Base-by-base conservation (phyloP, 2,797 vertebrate species). In the Pseudopleuronectes americanus region DNA sequence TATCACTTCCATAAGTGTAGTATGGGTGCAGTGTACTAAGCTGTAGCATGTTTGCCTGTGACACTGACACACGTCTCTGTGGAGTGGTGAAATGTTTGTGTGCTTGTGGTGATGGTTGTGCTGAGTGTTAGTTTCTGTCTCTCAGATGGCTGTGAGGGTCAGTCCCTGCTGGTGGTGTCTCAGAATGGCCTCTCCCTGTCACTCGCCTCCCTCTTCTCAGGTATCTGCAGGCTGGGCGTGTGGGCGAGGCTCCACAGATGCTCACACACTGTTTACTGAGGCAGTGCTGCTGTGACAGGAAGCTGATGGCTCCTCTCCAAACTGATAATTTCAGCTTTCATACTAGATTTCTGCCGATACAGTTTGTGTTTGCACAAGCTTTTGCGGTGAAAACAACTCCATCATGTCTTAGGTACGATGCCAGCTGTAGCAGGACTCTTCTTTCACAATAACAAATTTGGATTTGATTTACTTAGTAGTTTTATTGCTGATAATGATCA, bases 201-300 rank as follows among this genome's bases (percentile, higher is more conserved):
- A 83, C 92, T 97, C 93, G 96, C 96, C 92, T 98, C 96, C 52
- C 94, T 97, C 87, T 97, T 97, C 94, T 98, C 96, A 97, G 96
- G 96, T 97, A 96, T 87, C 88, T 84, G 81, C 45, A 22, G 85
- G 86, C 73, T 70, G 61, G 58, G 58, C 1, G 24, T 45, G 55
- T 49, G 65, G 77, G 17, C 47, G 45, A 68, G 77, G 76, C 84
- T 76, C 76, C 51, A 60, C 52, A 38, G 76, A 73, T 58, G 45
- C 68, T 52, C 36, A 47, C 51, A 58, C 57, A 53, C 55, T 49
- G 23, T 68, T 74, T 31, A 14, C 43, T 77, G 53, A 66, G 54
- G 49, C 7, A 4, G 23, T 23, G 56, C 63, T 74, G 45, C 49
- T 54, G 31, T 51, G 24, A 75, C 57, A 65, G 61, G 72, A 84